Evolutionary conservation across 2,113 vertebrate species (phyloP), one percentile per base, ranked within the genome.

Genomic region (Hydropotes inermis): DNA sequence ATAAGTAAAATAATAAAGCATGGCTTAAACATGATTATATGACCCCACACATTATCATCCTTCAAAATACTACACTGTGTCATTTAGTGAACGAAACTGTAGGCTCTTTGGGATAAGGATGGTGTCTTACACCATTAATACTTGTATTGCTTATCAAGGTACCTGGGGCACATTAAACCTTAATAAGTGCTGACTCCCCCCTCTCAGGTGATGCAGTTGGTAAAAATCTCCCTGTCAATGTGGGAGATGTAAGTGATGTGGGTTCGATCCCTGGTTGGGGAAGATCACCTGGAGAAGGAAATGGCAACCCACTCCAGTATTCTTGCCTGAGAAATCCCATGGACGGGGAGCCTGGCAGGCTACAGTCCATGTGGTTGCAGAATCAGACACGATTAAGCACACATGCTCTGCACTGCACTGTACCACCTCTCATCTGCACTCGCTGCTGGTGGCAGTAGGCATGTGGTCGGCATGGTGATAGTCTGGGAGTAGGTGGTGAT

Each of bases 351-450:
- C n/a, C 67, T 39, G n/a, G n/a, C 1, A 1, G 67, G 67, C n/a
- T 70, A 6, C n/a, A 12, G n/a, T 39, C n/a, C 10, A 6, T 23
- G n/a, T 39, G 67, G 67, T 1, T 39, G n/a, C 19, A 70, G n/a
- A 70, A 36, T 70, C n/a, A 23, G 17, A 39, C 5, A 6, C 5
- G 19, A 39, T 23, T 70, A 23, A 70, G 67, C 67, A 39, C 17
- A 39, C 67, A 12, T 0, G 1, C 19, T 1, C 10, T 27, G 10
- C 12, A 5, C 19, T 8, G n/a, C 2, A 19, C n/a, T 70, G n/a
- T 70, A 11, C 19, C 25, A 64, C 50, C 8, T 57, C 16, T 54
- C 2, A 17, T 39, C 23, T 36, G 23, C 21, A 14, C 17, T 76
- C 0, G 1, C 28, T 45, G 28, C 27, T 45, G 14, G 27, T 2